These are phyloP conservation scores for Cyprichromis sp. DNA, from an alignment of 2,113 vertebrate species.

Conservation along the genomic window DNA sequence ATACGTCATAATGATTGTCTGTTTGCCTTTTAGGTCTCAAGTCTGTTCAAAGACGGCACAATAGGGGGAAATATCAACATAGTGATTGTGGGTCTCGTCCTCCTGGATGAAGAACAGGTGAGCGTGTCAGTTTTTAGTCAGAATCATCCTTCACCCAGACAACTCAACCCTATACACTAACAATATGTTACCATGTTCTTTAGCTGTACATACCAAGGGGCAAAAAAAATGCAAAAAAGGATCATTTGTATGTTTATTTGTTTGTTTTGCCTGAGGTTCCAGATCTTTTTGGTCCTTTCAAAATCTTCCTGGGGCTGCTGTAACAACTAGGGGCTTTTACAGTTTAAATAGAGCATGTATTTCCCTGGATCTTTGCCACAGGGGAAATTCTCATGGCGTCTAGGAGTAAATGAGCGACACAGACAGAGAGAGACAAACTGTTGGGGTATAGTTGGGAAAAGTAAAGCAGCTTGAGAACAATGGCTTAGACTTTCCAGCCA, in stretches of 20 bases:
- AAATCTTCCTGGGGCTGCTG: background rate
- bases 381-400: conserved; percentile 2
- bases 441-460: background rate
- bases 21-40: conserved; percentile 75
- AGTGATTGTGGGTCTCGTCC: conserved; percentile 81
- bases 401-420: background rate
- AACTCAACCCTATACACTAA: background rate
- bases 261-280: conserved; percentile 1
- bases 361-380: conserved; percentile 32
- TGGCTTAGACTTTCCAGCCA: conserved; percentile 63
- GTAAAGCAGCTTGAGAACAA: background rate
- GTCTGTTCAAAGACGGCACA: conserved; percentile 85
- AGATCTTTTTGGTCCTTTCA: background rate
- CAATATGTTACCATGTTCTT: background rate
- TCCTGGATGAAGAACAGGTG: conserved; percentile 88
- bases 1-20: background rate
- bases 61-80: conserved; percentile 89
- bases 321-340: conserved; percentile 31
- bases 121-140: background rate
- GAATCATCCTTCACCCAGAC: background rate
- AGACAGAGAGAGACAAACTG: background rate
- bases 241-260: background rate
- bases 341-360: conserved; percentile 68
- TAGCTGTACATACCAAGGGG: background rate
- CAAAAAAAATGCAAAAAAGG: background rate